These are phyloP conservation scores for Euclidia mi DNA, from an alignment of 2,888 invertebrate genomes.

Conservation along the genomic window DNA sequence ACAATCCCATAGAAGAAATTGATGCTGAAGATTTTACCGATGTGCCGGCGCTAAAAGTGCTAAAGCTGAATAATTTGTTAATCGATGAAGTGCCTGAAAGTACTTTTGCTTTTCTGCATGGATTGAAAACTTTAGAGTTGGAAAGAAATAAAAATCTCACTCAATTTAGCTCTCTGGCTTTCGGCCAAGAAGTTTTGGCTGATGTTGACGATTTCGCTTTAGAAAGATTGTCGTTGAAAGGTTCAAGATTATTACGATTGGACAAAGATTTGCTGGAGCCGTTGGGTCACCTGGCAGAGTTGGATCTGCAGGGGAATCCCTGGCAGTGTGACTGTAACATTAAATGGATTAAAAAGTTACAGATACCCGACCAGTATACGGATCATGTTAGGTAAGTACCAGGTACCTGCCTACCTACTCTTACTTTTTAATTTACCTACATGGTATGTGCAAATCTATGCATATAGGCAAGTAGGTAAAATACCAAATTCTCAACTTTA, in stretches of 20 bases:
- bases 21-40: conserved; percentile 84
- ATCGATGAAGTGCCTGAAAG: conserved; percentile 88
- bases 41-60: conserved; percentile 84
- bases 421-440: too few species aligned
- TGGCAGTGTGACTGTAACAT: conserved; percentile 92
- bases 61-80: conserved; percentile 90
- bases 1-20: conserved; percentile 88
- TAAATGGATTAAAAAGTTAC: conserved; percentile 83
- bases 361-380: conserved; percentile 77
- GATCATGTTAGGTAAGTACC: conserved; percentile 83
- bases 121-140: conserved; percentile 86
- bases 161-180: conserved; percentile 81
- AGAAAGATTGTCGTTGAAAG: conserved; percentile 81
- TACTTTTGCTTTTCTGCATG: conserved; percentile 88
- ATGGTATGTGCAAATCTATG: too few species aligned
- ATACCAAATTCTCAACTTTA: too few species aligned
- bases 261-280: conserved; percentile 76
- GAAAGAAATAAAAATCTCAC: conserved; percentile 88
- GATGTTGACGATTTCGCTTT: conserved; percentile 82
- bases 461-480: too few species aligned
- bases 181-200: conserved; percentile 77
- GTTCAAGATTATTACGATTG: conserved; percentile 80
- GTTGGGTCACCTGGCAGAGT: conserved; percentile 78
- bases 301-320: conserved; percentile 91
- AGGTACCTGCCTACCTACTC: too few species aligned